These are phyloP conservation scores for Hipparchia sbordonii DNA, from an alignment of 2,888 invertebrate genomes.

Conservation along the genomic window DNA sequence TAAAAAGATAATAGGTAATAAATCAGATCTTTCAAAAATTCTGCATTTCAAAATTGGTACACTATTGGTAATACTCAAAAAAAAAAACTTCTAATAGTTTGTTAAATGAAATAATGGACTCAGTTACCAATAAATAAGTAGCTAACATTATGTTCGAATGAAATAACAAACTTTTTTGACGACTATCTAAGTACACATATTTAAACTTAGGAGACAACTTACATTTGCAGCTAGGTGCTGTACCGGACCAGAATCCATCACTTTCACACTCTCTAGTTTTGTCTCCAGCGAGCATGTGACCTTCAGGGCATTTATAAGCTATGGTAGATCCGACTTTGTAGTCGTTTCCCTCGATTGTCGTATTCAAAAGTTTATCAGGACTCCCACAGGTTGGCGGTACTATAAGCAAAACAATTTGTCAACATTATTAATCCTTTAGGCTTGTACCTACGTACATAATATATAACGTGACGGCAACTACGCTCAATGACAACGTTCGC, in stretches of 20 bases:
- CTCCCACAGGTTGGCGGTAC: constrained; percentile 94
- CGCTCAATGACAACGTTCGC: not conserved
- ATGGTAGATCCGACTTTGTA: constrained; percentile 88
- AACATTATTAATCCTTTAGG: constrained; percentile 3
- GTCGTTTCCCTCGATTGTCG: constrained; percentile 88
- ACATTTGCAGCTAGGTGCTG: constrained; percentile 94
- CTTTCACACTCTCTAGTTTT: constrained; percentile 86
- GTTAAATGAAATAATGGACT: too few species aligned
- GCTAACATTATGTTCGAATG: not conserved
- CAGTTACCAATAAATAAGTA: too few species aligned
- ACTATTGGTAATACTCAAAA: too few species aligned
- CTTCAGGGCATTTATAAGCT: constrained; percentile 90
- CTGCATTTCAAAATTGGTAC: too few species aligned
- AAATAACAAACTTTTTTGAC: not conserved
- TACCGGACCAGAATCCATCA: constrained; percentile 92
- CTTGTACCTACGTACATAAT: not conserved
- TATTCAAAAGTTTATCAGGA: constrained; percentile 92
- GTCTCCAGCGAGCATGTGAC: constrained; percentile 90
- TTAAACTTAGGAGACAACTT: constrained; percentile 58
- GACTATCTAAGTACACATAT: not conserved
- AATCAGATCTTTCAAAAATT: too few species aligned
- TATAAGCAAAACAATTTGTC: constrained; percentile 58
- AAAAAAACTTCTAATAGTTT: too few species aligned
- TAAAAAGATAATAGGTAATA: not conserved
- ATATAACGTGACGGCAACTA: not conserved